Evolutionary conservation across 2,113 vertebrate genomes (phyloP).

Genomic region (Tachysurus fulvidraco): DNA sequence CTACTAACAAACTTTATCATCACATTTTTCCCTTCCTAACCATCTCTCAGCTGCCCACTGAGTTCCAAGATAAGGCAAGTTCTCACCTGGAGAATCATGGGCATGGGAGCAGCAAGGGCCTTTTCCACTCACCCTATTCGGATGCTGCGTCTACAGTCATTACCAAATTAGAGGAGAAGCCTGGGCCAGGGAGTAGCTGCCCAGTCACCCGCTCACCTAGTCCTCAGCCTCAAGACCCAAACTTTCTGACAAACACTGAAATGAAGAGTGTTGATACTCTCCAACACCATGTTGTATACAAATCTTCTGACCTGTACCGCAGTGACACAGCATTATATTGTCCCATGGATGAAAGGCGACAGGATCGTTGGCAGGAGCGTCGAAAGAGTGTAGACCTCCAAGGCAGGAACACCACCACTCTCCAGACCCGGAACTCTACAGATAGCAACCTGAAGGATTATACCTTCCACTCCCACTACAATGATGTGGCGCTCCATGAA

Average conservation of each 20-base stretch:
- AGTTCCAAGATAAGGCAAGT: conserved; percentile 89
- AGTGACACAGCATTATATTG: conserved; percentile 94
- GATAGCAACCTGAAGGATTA: conserved; percentile 87
- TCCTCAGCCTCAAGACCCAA: conserved; percentile 69
- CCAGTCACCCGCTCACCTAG: conserved; percentile 79
- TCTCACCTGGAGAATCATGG: conserved; percentile 84
- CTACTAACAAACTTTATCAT: background rate
- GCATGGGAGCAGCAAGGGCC: conserved; percentile 73
- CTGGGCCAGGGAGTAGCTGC: conserved; percentile 79
- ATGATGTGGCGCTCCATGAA: conserved; percentile 74
- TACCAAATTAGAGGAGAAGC: conserved; percentile 88
- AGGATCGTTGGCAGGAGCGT: conserved; percentile 80
- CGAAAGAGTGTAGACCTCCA: conserved; percentile 84
- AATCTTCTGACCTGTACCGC: conserved; percentile 85
- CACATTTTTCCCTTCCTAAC: background rate
- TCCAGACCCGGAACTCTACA: conserved; percentile 82
- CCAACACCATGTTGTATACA: conserved; percentile 76
- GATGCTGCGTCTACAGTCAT: conserved; percentile 84
- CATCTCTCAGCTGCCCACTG: conserved; percentile 78
- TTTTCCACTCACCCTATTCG: conserved; percentile 80
- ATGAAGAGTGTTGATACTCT: conserved; percentile 76
- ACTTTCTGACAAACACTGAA: conserved; percentile 64
- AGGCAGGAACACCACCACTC: conserved; percentile 72
- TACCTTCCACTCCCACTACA: conserved; percentile 79
- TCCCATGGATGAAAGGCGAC: conserved; percentile 72